A percentile compares a stretch with the other conserved stretches of the same genome.
These are phyloP conservation scores for Pelecanoides urinatrix DNA, from an alignment of 2,113 vertebrate species.

Conservation along the genomic window DNA sequence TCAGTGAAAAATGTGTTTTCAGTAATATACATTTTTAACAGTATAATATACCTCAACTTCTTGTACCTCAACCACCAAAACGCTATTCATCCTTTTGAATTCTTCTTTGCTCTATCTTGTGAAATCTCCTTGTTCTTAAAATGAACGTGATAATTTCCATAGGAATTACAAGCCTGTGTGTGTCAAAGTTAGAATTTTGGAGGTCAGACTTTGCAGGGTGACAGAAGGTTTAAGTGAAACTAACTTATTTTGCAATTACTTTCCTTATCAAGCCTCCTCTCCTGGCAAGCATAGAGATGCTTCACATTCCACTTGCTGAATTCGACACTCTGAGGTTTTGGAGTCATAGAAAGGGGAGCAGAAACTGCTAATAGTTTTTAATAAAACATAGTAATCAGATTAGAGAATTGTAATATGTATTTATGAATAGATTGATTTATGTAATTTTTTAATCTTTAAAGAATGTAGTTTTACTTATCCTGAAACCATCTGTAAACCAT, in stretches of 20 bases:
- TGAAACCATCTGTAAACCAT: not conserved
- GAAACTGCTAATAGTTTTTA: not conserved
- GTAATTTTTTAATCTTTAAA: not conserved
- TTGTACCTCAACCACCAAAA: not conserved
- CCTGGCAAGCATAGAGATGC: not conserved
- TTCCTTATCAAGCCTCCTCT: not conserved
- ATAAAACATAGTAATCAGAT: not conserved
- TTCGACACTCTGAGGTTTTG: not conserved
- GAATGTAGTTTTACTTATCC: not conserved
- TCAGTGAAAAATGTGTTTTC: not conserved
- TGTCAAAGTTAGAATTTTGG: not conserved
- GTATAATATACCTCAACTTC: not conserved
- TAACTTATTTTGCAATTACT: not conserved
- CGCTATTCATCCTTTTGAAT: not conserved
- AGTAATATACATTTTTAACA: not conserved
- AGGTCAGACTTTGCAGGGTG: not conserved
- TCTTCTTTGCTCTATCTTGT: not conserved
- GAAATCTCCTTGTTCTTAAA: not conserved
- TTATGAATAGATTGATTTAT: not conserved
- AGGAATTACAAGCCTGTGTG: not conserved
- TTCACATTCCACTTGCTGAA: not conserved
- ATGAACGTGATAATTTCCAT: not conserved
- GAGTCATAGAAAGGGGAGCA: not conserved
- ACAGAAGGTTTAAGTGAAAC: not conserved
- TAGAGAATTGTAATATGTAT: not conserved